phyloP scores from a whole-genome alignment of 2,113 vertebrate species.

The Ictalurus punctatus region DNA sequence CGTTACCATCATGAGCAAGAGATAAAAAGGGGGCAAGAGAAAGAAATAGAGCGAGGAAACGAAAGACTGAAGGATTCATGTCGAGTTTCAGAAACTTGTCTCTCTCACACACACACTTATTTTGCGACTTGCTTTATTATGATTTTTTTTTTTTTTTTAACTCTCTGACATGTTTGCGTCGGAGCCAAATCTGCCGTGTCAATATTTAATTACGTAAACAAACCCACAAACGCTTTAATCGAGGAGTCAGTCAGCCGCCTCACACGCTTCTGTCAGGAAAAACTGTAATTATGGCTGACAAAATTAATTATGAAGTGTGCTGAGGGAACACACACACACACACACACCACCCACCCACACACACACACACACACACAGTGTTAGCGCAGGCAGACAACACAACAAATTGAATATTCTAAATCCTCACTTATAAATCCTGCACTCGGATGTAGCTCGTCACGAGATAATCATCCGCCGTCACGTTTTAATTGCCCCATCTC shows the following conservation, averaged over 20 bases:
- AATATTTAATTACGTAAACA: conserved; percentile 74
- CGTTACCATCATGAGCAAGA: not conserved
- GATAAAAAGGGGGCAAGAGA: not conserved
- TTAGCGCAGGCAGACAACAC: not conserved
- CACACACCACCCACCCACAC: not conserved
- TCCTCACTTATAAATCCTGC: not conserved
- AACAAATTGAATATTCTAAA: not conserved
- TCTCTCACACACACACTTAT: not conserved
- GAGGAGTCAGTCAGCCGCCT: conserved; percentile 63
- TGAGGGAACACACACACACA: conserved; percentile 34
- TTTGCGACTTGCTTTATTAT: not conserved
- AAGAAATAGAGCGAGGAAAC: not conserved
- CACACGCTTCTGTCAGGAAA: conserved; percentile 66
- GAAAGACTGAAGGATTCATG: not conserved
- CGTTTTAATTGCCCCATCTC: not conserved
- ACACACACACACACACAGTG: not conserved
- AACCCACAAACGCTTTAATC: conserved; percentile 69
- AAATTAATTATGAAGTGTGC: conserved; percentile 67
- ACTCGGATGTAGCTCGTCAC: not conserved
- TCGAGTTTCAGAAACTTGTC: not conserved
- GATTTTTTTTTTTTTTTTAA: not conserved
- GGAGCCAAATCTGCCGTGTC: conserved; percentile 51
- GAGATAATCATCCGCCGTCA: not conserved
- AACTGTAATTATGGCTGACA: conserved; percentile 67
- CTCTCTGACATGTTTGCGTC: not conserved